Conservation (phyloP, 2,113 vertebrate genomes). For the Merops nubicus region DNA sequence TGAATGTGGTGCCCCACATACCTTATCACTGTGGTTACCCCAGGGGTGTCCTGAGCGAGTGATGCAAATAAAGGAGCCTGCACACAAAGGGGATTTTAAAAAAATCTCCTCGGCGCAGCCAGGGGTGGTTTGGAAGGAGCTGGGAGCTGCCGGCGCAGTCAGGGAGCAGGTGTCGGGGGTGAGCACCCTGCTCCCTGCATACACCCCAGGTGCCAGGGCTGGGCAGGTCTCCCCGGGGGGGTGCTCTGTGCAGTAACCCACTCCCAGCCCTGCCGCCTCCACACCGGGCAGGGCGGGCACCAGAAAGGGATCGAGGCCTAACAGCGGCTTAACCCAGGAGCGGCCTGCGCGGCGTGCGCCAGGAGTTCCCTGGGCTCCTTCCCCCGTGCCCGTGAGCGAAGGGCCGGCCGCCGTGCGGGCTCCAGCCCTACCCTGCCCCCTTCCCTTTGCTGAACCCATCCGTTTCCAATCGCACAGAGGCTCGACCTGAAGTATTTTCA, state of each 20-base stretch:
- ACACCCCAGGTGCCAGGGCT: too few species aligned
- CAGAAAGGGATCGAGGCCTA: background rate
- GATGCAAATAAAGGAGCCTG: background rate
- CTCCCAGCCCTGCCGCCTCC: background rate
- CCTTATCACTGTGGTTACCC: background rate
- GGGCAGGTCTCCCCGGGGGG: background rate
- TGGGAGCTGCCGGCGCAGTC: background rate
- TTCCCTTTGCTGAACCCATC: background rate
- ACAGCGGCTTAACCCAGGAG: background rate
- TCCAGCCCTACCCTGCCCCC: background rate
- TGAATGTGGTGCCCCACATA: background rate
- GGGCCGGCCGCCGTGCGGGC: background rate
- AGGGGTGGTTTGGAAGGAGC: background rate
- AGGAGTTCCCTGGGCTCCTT: background rate
- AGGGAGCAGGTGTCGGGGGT: background rate
- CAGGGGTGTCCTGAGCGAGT: background rate
- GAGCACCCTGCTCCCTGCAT: background rate
- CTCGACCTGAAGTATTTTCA: background rate
- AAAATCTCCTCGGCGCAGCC: fast-evolving
- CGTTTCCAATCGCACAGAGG: background rate
- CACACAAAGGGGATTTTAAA: background rate
- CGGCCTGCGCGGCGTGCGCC: fast-evolving
- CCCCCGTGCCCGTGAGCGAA: background rate
- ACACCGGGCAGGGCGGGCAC: fast-evolving
- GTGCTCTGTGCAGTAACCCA: background rate